A percentile compares a stretch with the other conserved stretches of the same genome.
Conservation (phyloP, 2,797 vertebrate species). For the Phrynocephalus forsythii region DNA sequence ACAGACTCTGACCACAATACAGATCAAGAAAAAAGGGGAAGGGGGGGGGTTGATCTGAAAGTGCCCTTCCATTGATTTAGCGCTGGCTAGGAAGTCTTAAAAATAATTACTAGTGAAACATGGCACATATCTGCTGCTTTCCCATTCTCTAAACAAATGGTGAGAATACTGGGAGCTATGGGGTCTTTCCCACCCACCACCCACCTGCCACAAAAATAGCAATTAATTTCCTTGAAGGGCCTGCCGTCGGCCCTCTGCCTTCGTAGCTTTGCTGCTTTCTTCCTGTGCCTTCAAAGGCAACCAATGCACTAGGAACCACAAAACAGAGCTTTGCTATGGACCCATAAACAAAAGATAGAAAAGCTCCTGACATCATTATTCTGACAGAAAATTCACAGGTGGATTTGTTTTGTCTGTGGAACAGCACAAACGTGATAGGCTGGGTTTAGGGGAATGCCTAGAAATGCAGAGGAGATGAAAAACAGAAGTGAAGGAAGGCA, state of each 20-base stretch:
- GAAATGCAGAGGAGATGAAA: background rate
- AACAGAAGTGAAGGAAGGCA: background rate
- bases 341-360: background rate
- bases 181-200: background rate
- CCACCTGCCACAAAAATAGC: constrained; percentile 12
- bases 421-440: background rate
- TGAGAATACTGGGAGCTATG: background rate
- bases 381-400: constrained; percentile 9
- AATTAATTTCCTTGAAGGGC: constrained; percentile 29
- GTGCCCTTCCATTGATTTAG: constrained; percentile 4
- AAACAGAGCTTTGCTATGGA: background rate
- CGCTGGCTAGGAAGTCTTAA: background rate
- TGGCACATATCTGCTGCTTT: constrained; percentile 11
- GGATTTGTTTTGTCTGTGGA: background rate
- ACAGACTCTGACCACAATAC: constrained; percentile 12
- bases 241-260: background rate
- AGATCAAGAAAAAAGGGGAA: background rate
- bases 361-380: constrained; percentile 13
- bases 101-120: background rate
- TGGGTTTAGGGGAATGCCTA: background rate
- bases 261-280: background rate
- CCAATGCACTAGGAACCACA: background rate
- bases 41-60: background rate
- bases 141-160: constrained; percentile 23
- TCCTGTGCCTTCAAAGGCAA: constrained; percentile 12